These are phyloP conservation scores for Ochotona princeps DNA, from an alignment of 2,113 vertebrate genomes.

Conservation along the genomic window DNA sequence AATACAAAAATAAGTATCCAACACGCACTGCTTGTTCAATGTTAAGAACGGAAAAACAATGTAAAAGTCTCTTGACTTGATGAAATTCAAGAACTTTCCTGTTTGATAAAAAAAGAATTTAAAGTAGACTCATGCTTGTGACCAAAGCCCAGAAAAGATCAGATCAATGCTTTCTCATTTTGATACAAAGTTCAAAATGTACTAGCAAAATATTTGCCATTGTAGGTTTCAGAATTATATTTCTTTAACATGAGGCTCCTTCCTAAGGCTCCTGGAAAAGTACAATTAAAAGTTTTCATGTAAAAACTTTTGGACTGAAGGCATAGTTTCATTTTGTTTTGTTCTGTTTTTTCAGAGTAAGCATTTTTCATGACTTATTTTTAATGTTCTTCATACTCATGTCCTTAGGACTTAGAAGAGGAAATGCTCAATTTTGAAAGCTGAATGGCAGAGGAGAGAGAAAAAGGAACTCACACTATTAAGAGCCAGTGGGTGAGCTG, in stretches of 20 bases:
- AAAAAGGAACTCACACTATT: neutral
- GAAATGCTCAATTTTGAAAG: slow-evolving; percentile 12
- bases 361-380: too few relatives aligned
- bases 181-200: slow-evolving; percentile 8
- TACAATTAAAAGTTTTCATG: too few relatives aligned
- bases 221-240: neutral
- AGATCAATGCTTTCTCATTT: slow-evolving; percentile 30
- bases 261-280: too few relatives aligned
- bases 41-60: neutral
- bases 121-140: neutral
- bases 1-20: slow-evolving; percentile 11
- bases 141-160: neutral
- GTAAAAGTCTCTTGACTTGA: neutral
- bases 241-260: neutral
- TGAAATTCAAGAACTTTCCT: neutral
- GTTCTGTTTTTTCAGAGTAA: too few relatives aligned
- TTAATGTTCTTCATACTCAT: neutral
- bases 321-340: too few relatives aligned
- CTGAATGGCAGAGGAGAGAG: neutral
- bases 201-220: neutral
- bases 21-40: neutral
- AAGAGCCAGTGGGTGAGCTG: neutral
- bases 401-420: neutral
- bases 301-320: too few relatives aligned
- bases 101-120: neutral